Evolutionary conservation across 2,113 vertebrate species (phyloP), one percentile per base, ranked within the genome.

Genomic region (Pygoscelis adeliae): DNA sequence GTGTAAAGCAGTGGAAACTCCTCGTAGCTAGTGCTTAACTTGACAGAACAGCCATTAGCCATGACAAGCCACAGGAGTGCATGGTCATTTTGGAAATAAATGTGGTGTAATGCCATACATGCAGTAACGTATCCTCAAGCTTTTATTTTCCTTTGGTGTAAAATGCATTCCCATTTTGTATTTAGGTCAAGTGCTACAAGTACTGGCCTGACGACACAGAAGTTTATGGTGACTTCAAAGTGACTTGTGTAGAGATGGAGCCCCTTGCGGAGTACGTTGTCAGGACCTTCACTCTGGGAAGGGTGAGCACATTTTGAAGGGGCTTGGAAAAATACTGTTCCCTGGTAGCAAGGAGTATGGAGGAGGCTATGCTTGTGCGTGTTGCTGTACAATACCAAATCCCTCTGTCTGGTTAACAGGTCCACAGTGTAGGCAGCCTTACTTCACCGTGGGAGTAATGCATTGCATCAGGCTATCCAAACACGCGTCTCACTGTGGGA

Each of bases 161-260:
- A 95, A 87, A 62, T 40, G 8, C 2, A 3, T 92, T 63, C 32
- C 69, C 16, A 14, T 93, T 85, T 95, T 91, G 47, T 87, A 23
- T 96, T 89, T 98, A 99, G 99, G 99, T 99, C 40, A 99, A 99
- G 81, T 99, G 99, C 95, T 99, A 99, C 94, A 99, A 99, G 92
- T 99, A 99, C 93, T 99, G 99, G 99, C 99, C 99, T 46, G 99
- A 99, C 15, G 99, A 99, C 95, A 99, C 99, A 13, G 99, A 99
- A 95, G 99, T 99, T 94, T 99, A 99, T 70, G 99, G 99, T 36
- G 99, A 99, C 97, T 99, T 99, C 98, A 99, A 99, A 98, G 99
- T 99, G 96, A 99, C 99, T 8, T 99, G 99, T 83, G 97, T 99
- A 85, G 99, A 99, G 97, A 98, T 99, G 94, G 99, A 99, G 85